Evolutionary conservation across 2,797 vertebrate genomes (phyloP).

Genomic region (Sebastes hubbsi): DNA sequence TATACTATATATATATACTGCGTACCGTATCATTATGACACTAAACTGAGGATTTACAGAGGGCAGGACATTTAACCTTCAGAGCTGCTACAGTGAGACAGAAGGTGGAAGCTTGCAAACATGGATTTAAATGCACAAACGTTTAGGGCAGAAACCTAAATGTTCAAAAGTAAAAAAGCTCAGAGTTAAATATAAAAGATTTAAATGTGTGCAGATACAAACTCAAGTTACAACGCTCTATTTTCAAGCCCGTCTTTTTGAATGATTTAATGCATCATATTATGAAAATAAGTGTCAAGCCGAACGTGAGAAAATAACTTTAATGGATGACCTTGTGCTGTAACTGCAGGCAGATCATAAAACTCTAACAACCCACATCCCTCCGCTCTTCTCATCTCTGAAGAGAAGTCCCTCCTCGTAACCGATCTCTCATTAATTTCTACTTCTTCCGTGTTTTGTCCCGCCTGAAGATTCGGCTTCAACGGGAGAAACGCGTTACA

Average conservation of each 20-base stretch:
- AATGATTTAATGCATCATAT: neutral
- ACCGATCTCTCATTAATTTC: neutral
- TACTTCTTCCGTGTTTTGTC: neutral
- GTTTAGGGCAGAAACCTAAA: neutral
- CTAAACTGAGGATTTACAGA: neutral
- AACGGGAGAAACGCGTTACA: neutral
- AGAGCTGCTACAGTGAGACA: neutral
- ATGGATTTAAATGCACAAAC: neutral
- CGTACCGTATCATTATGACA: too few species aligned
- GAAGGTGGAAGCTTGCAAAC: neutral
- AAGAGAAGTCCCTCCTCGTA: neutral
- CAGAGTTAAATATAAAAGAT: neutral
- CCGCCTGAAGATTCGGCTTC: neutral
- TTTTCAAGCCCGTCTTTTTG: neutral
- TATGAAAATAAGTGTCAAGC: neutral
- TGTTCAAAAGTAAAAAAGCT: neutral
- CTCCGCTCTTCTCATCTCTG: neutral
- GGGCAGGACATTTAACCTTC: neutral
- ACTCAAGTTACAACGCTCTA: neutral
- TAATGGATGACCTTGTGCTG: neutral
- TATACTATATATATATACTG: too few species aligned
- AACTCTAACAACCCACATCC: neutral
- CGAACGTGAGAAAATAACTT: neutral
- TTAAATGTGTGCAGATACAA: neutral
- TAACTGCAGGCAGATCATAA: neutral